Evolutionary conservation across 2,113 vertebrate genomes (phyloP).

Genomic region (Orycteropus afer): DNA sequence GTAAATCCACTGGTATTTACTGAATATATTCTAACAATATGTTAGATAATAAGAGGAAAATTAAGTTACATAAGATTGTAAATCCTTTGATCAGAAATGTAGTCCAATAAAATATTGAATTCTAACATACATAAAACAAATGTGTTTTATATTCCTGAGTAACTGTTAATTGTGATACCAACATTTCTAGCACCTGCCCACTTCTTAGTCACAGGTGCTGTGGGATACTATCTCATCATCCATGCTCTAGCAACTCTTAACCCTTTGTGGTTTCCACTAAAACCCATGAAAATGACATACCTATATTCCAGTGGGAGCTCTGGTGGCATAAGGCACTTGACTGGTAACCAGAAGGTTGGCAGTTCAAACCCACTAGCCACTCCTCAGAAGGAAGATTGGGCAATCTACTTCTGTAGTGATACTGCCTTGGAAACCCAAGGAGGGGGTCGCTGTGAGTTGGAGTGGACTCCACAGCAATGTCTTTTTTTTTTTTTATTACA

Average conservation of each 20-base stretch:
- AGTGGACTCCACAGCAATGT: too few relatives aligned
- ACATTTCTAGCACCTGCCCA: background rate
- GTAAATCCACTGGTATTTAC: background rate
- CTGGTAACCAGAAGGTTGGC: too few relatives aligned
- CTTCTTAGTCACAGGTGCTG: background rate
- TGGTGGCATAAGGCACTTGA: too few relatives aligned
- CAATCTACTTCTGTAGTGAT: too few relatives aligned
- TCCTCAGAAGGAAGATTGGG: too few relatives aligned
- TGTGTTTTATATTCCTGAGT: background rate
- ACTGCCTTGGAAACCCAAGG: too few relatives aligned
- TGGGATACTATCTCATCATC: background rate
- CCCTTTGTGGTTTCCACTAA: background rate
- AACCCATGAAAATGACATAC: background rate
- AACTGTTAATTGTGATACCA: background rate
- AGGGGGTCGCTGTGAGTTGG: too few relatives aligned
- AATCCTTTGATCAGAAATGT: background rate
- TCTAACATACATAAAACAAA: background rate
- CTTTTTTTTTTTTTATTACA: too few relatives aligned
- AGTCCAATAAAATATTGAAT: background rate
- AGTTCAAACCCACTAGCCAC: too few relatives aligned
- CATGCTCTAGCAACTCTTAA: background rate
- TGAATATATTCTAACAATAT: background rate
- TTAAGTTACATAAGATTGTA: background rate
- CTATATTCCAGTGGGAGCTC: too few relatives aligned
- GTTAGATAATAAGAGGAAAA: background rate